Percentiles rank a stretch among this genome's conserved stretches.
Evolutionary conservation across 2,888 invertebrate genomes (phyloP).

Genomic region (Chesias legatella): DNA sequence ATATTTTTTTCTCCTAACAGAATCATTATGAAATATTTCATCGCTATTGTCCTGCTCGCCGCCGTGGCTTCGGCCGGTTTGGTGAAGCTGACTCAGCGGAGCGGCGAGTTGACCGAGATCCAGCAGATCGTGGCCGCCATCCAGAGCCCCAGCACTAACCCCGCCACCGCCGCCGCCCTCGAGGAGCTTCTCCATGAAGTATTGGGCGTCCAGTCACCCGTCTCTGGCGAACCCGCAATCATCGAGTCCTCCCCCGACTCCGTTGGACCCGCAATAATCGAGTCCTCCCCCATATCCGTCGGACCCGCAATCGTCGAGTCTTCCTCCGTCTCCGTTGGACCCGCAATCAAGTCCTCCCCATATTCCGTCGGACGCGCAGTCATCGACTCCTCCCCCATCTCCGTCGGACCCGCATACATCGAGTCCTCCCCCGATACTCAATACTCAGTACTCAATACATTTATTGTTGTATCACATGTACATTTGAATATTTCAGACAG

Average conservation of each 20-base stretch:
- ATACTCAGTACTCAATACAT: too few species aligned
- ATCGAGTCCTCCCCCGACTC: conserved; percentile 22
- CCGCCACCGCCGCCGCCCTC: conserved; percentile 30
- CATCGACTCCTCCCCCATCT: conserved; percentile 12
- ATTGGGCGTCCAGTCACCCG: conserved; percentile 20
- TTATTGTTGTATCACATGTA: too few species aligned
- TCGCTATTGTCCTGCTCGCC: conserved; percentile 51
- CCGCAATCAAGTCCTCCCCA: too few species aligned
- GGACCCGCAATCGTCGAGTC: too few species aligned
- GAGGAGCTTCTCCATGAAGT: conserved; percentile 27
- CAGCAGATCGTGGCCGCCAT: conserved; percentile 34
- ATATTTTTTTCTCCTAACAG: conserved; percentile 25
- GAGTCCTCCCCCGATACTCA: too few species aligned
- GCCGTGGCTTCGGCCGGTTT: conserved; percentile 50
- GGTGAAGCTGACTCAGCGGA: conserved; percentile 28
- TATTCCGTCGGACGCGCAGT: too few species aligned
- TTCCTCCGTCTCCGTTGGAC: conserved; percentile 16
- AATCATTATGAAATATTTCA: conserved; percentile 55
- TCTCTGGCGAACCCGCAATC: conserved; percentile 25
- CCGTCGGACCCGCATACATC: conserved; percentile 6
- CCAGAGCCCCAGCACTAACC: conserved; percentile 31
- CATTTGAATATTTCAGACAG: conserved; percentile 22
- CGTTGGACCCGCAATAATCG: conserved; percentile 20
- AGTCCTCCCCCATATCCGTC: conserved; percentile 3
- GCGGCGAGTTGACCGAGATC: conserved; percentile 25